These are phyloP conservation scores for Aegithalos caudatus DNA, from an alignment of 2,113 vertebrate genomes.

Conservation along the genomic window DNA sequence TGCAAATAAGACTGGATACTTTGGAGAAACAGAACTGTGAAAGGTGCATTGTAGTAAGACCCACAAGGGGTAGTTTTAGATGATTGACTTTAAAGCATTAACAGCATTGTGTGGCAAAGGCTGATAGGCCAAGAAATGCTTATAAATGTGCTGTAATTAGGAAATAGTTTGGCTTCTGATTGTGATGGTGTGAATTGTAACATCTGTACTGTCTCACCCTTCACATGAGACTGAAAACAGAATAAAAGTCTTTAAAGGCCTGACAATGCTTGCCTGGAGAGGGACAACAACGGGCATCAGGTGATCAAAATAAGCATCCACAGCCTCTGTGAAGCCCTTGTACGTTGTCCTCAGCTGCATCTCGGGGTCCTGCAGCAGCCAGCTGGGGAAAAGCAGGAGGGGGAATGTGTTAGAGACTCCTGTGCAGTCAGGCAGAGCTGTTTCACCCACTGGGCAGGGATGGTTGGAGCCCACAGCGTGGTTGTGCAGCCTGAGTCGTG, in stretches of 20 bases:
- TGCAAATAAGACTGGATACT: background rate
- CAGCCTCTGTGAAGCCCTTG: constrained; percentile 82
- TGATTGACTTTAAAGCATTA: background rate
- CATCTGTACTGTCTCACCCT: background rate
- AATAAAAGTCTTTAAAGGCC: background rate
- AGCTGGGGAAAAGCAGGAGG: constrained; percentile 65
- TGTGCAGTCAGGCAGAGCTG: background rate
- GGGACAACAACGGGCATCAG: constrained; percentile 82
- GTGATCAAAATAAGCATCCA: constrained; percentile 81
- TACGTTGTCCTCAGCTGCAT: constrained; percentile 89
- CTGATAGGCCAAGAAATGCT: background rate
- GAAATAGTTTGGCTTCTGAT: background rate
- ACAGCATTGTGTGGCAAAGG: background rate
- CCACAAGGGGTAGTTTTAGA: background rate
- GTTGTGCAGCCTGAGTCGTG: fast-evolving
- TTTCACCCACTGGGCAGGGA: background rate
- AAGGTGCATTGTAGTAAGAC: background rate
- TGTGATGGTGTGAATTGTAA: background rate
- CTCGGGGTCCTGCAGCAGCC: constrained; percentile 83
- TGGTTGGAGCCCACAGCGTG: fast-evolving
- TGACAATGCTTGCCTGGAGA: constrained; percentile 80
- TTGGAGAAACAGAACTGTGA: background rate
- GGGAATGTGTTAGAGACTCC: background rate
- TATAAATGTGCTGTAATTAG: background rate
- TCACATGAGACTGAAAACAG: background rate